Percentiles rank a stretch among this genome's conserved stretches.
Conservation (phyloP, 2,797 vertebrate species). For the Mormyrus proboscirostris region DNA sequence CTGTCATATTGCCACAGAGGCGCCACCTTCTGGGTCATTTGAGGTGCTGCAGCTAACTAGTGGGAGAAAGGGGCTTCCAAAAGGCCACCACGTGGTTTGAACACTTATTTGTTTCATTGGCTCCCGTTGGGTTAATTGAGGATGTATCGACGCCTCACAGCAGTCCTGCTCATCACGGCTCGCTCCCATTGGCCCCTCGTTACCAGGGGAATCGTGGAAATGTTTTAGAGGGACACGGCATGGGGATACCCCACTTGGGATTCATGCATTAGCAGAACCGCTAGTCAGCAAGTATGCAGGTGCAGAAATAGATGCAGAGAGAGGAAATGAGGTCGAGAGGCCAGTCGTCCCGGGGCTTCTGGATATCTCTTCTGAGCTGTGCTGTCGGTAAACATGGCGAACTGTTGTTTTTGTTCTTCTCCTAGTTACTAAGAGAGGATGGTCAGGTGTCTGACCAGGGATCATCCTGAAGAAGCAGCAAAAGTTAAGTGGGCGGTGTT, state of each 20-base stretch:
- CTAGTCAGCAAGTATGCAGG: neutral
- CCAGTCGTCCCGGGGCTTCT: neutral
- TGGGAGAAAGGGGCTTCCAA: neutral
- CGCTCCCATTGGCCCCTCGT: neutral
- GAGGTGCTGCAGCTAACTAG: neutral
- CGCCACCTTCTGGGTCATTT: neutral
- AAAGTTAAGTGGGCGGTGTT: neutral
- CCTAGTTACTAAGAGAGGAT: neutral
- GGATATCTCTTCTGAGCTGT: neutral
- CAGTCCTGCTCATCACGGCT: neutral
- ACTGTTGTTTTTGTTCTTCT: neutral
- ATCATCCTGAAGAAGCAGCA: neutral
- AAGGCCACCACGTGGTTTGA: neutral
- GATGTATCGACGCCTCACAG: neutral
- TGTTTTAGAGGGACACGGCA: neutral
- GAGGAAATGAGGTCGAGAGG: neutral
- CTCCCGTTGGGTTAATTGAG: neutral
- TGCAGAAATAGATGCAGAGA: neutral
- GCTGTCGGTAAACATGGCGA: neutral
- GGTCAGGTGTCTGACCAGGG: neutral
- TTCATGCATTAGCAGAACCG: neutral
- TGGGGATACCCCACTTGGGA: neutral
- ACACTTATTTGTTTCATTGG: neutral
- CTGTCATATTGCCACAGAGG: neutral
- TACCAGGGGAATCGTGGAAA: neutral